phyloP scores from a whole-genome alignment of 2,113 vertebrate species.

The Eclectus roratus region DNA sequence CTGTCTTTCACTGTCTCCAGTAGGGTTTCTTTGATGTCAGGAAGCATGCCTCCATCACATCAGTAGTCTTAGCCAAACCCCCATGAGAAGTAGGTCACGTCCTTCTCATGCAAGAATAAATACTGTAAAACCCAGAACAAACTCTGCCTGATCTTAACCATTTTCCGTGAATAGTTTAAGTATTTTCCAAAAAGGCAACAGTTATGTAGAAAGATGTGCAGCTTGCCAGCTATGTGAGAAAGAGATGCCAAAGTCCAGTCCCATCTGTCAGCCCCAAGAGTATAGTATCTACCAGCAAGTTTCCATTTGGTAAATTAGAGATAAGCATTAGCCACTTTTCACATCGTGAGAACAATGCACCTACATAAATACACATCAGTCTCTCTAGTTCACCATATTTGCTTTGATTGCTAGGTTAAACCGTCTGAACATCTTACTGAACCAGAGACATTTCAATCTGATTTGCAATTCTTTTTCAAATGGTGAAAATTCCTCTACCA shows the following conservation, averaged over 20 bases:
- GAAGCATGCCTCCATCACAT: not conserved
- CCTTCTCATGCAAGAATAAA: constrained; percentile 3
- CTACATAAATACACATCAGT: not conserved
- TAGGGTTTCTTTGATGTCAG: not conserved
- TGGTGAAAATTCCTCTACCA: not conserved
- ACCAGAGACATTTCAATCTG: not conserved
- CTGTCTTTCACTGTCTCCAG: not conserved
- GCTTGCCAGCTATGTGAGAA: not conserved
- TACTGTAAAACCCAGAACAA: not conserved
- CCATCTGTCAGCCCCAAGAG: not conserved
- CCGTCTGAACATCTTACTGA: not conserved
- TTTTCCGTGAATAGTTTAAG: constrained; percentile 36
- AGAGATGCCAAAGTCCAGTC: not conserved
- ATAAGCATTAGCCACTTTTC: not conserved
- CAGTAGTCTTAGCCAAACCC: not conserved
- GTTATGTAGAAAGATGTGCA: not conserved
- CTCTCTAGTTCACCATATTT: not conserved
- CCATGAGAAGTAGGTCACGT: not conserved
- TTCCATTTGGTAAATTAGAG: not conserved
- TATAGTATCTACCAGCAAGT: not conserved
- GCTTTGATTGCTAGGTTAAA: not conserved
- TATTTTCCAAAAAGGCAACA: constrained; percentile 18
- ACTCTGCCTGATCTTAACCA: not conserved
- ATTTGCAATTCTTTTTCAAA: not conserved
- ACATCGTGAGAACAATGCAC: not conserved